A percentile compares a stretch with the other conserved stretches of the same genome.
Conservation (phyloP, 2,113 vertebrate species). For the human region GRCh38 chr9:13485001-13485500, state of each 20-base stretch:
- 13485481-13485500: constrained; percentile 53
- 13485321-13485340: neutral
- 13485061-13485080: neutral
- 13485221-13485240: constrained; percentile 68
- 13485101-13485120: constrained; percentile 53
- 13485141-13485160: constrained; percentile 64
- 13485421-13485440: neutral
- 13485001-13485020: constrained; percentile 30
- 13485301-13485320: constrained; percentile 42
- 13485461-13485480: constrained; percentile 45
- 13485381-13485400: neutral
- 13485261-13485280: constrained; percentile 59
- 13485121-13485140: constrained; percentile 58
- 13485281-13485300: constrained; percentile 50
- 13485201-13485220: constrained; percentile 68
- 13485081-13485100: constrained; percentile 43
- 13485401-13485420: neutral
- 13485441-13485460: constrained; percentile 38
- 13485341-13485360: neutral
- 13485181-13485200: constrained; percentile 54
- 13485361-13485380: neutral
- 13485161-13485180: constrained; percentile 58
- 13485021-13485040: neutral
- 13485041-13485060: neutral
- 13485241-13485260: constrained; percentile 66